phyloP scores from a whole-genome alignment of 2,113 vertebrate species.

The Eurystomus gularis region DNA sequence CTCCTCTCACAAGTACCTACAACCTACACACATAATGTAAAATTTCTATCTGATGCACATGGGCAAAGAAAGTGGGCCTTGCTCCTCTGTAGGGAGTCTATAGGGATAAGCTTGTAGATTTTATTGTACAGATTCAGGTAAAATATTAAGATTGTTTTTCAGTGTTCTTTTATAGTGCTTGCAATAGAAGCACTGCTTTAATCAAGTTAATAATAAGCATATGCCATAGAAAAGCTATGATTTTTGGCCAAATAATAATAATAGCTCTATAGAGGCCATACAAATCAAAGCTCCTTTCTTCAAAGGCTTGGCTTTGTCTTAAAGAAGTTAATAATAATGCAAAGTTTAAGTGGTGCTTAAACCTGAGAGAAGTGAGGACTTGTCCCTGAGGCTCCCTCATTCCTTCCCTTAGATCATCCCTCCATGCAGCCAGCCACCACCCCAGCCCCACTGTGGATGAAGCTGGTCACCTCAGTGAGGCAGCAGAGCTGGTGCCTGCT shows the following conservation, averaged over 20 bases:
- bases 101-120: neutral
- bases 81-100: neutral
- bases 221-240: neutral
- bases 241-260: neutral
- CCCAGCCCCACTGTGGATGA: rapidly evolving
- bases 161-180: neutral
- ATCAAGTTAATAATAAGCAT: neutral
- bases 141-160: neutral
- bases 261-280: neutral
- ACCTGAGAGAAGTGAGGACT: neutral
- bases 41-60: neutral
- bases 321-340: neutral
- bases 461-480: neutral
- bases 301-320: neutral
- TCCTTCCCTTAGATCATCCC: neutral
- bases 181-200: neutral
- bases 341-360: neutral
- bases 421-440: neutral
- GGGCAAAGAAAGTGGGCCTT: neutral
- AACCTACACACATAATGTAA: neutral
- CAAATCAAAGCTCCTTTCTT: neutral
- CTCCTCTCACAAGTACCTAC: neutral
- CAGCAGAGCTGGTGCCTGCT: neutral
- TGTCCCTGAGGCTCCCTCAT: neutral
- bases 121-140: neutral